Evolutionary conservation across 2,797 vertebrate species (phyloP), one percentile per base, ranked within the genome.

Genomic region (Prunella strophiata): DNA sequence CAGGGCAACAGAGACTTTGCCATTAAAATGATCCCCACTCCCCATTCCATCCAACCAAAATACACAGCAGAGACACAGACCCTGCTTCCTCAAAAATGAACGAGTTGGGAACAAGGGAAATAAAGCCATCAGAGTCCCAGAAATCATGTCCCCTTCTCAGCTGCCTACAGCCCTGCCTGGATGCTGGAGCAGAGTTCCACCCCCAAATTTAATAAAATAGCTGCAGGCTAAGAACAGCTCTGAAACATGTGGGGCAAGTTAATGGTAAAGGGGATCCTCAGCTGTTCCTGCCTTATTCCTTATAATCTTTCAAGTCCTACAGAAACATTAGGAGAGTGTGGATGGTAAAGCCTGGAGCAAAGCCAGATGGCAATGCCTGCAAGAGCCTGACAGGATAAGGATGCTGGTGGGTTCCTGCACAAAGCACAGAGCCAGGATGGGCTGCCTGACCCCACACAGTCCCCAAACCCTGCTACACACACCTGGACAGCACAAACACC

Each of bases 291-390:
- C 51, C 66, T 70, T 17, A 71, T 3, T 74, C 52, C n/a, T 59
- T 38, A 5, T 0, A 47, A 58, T 4, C 9, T 13, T 74, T 40
- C 4, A 5, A 43, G 42, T 27, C 19, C 70, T 23, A 21, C 47
- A 77, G 52, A 88, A 70, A 48, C 18, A 70, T 9, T 2, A 38
- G 9, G 17, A 48, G 29, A 48, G 22, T 0, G 0, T 16, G 38
- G 61, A 58, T 42, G 21, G 77, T 4, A 73, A 66, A 84, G 36
- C 5, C 51, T 48, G 43, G 38, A 71, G 62, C 0, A 0, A 71
- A 78, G 85, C n/a, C 54, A 85, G 45, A 30, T 15, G 15, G 23
- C 26, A 54, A 67, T 3, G 15, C 25, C 80, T 86, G 55, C 38
- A 61, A 73, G 13, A 76, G 13, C 20, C 42, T 14, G 34, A 34